phyloP scores from a whole-genome alignment of 2,888 invertebrate species.

The Cryptocephalus primarius region DNA sequence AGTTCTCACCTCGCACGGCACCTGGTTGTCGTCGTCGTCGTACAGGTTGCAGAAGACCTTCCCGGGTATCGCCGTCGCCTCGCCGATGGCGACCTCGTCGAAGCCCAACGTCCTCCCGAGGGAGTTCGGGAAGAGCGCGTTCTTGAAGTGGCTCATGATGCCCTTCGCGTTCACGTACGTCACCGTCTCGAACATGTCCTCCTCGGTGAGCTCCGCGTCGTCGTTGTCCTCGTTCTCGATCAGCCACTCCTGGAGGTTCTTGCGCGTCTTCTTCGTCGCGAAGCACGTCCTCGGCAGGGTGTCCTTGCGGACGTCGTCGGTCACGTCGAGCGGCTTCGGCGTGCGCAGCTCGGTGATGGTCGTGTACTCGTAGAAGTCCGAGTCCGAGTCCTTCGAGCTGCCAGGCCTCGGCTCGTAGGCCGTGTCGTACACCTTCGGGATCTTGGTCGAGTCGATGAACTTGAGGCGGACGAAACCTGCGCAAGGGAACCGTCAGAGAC shows the following conservation, averaged over 20 bases:
- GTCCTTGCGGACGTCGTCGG: constrained; percentile 27
- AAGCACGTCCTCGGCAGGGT: constrained; percentile 46
- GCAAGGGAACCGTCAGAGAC: not conserved
- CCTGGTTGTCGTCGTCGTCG: constrained; percentile 40
- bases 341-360: constrained; percentile 17
- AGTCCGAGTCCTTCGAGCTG: constrained; percentile 12
- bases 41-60: constrained; percentile 48
- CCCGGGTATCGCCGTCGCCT: constrained; percentile 52
- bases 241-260: no score
- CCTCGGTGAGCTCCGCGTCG: constrained; percentile 8
- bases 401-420: constrained; percentile 11
- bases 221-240: no score
- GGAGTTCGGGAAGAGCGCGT: constrained; percentile 48
- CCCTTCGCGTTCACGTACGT: constrained; percentile 52
- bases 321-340: constrained; percentile 15
- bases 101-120: constrained; percentile 51
- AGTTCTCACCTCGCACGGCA: constrained; percentile 58
- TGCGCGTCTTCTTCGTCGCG: constrained; percentile 10
- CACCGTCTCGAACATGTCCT: constrained; percentile 23
- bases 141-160: constrained; percentile 60
- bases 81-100: constrained; percentile 41
- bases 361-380: constrained; percentile 15
- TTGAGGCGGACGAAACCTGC: constrained; percentile 16
- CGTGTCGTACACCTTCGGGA: constrained; percentile 5
- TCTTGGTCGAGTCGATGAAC: constrained; percentile 12